phyloP scores from a whole-genome alignment of 2,888 invertebrate species.

The Antheraea assamensis region DNA sequence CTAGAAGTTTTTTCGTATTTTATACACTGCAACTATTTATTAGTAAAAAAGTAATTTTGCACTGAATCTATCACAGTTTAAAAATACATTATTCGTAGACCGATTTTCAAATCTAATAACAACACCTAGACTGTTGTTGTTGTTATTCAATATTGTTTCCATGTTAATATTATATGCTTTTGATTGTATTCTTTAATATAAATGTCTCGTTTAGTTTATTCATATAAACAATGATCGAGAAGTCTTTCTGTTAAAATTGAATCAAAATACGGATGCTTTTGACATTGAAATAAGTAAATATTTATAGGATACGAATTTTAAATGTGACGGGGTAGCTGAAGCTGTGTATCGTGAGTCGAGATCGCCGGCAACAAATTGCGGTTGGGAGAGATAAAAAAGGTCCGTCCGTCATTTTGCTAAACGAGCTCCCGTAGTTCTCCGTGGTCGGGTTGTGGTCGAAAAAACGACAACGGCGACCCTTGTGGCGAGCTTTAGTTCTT shows the following conservation, averaged over 20 bases:
- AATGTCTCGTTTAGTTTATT: background rate
- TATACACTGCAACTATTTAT: no score
- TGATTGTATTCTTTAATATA: no score
- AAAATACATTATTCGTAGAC: background rate
- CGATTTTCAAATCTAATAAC: background rate
- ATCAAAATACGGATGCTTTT: slow-evolving; percentile 50
- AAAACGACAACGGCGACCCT: slow-evolving; percentile 57
- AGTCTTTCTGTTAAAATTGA: slow-evolving; percentile 28
- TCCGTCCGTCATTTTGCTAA: slow-evolving; percentile 79
- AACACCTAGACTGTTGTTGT: background rate
- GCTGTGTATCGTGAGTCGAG: slow-evolving; percentile 68
- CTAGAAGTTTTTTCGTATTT: no score
- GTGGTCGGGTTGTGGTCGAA: slow-evolving; percentile 56
- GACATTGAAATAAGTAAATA: slow-evolving; percentile 57
- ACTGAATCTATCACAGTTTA: no score
- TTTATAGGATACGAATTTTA: slow-evolving; percentile 68
- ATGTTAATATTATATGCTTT: no score
- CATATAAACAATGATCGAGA: background rate
- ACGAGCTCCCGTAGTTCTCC: slow-evolving; percentile 64
- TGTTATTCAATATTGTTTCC: no score
- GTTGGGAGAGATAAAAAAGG: slow-evolving; percentile 79
- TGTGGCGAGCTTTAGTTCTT: slow-evolving; percentile 40
- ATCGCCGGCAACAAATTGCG: slow-evolving; percentile 78
- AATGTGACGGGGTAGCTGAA: slow-evolving; percentile 58
- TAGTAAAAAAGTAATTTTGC: no score